Base-by-base conservation (phyloP, 1,140 invertebrate genomes). In the Pseudomyrmex flavicornis region DNA sequence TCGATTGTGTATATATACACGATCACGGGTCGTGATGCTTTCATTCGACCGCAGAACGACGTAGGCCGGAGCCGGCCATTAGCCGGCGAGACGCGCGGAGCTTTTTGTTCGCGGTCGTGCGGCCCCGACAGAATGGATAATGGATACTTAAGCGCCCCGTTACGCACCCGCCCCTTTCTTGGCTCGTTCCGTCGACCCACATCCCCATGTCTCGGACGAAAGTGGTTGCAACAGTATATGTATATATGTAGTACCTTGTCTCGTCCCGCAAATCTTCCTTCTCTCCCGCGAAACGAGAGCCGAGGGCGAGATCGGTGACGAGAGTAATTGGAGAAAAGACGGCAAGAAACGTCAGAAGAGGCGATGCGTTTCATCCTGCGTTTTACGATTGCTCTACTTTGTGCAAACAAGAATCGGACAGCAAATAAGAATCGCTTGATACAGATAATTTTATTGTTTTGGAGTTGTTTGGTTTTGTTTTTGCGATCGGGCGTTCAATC, bases 131-230 rank as follows among this genome's bases (percentile, higher is more conserved):
- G 72, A 70, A 73, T 46, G 66, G 76, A 87, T 88, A 88, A 87
- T 85, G 86, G 85, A 85, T 85, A 87, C 83, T 85, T 88, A 88
- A 87, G 72, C 56, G 76, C 44, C 22, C 58, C 73, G 85, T 88
- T 88, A 85, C 75, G 83, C 86, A 87, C 44, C 54, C 20, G 50
- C 35, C 66, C 76, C 80, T 61, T 72, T 62, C 54, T 46, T 58
- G 58, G 22, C 63, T 54, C 20, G 46, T 35, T 56, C 10, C 63
- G 52, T 35, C 61, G 54, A 69, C 20, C 65, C 17, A 62, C 35
- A 35, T 35, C 15, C 2, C 52, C 17, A 7, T 7, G 46, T 58
- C 17, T 20, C 17, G 58, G 20, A 69, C n/a, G 65, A 52, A 35
- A 35, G 46, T 48, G 13, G 50, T 79, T 69, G 44, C 72, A 74